phyloP scores from a whole-genome alignment of 30 jellyfish, hydroid and myxozoan genomes.

The Hydra vulgaris region DNA sequence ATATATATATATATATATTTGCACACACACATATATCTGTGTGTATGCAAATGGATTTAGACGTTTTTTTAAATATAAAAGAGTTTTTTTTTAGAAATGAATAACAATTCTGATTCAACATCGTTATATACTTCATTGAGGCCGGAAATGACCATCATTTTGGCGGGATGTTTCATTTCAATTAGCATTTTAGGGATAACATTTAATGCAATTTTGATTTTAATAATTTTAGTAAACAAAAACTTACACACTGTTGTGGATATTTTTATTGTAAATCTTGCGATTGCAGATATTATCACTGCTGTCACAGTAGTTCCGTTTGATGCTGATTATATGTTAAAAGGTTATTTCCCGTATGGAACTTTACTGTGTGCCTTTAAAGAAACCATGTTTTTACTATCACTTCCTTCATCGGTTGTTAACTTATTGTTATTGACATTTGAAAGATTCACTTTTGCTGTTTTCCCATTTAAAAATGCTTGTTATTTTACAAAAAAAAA shows the following conservation, averaged over 20 bases:
- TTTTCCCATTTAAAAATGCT: slow-evolving; percentile 8
- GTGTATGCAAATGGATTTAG: no score
- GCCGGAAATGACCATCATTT: slow-evolving; percentile 3
- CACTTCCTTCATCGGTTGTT: slow-evolving; percentile 38
- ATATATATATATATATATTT: no score
- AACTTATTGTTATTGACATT: slow-evolving; percentile 25
- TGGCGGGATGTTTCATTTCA: slow-evolving; percentile 7
- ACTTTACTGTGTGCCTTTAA: slow-evolving; percentile 11
- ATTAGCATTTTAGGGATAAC: slow-evolving; percentile 6
- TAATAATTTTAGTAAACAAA: background rate
- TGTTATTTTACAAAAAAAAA: slow-evolving; percentile 1
- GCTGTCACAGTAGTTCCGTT: slow-evolving; percentile 14
- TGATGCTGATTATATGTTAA: slow-evolving; percentile 24
- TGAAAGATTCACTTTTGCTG: slow-evolving; percentile 19
- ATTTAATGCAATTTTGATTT: slow-evolving; percentile 15
- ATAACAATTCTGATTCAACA: background rate
- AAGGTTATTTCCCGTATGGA: slow-evolving; percentile 34
- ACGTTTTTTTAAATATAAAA: no score
- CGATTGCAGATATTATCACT: slow-evolving; percentile 31
- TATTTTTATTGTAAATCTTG: slow-evolving; percentile 21
- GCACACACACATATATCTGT: no score
- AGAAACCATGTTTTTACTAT: slow-evolving; percentile 19
- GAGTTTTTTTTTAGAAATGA: background rate
- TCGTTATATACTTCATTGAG: background rate
- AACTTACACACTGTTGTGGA: slow-evolving; percentile 23